Percentiles rank a stretch among this genome's conserved stretches.
phyloP scores from a whole-genome alignment of 1,140 invertebrate genomes.

The Drosophila tropicalis region DNA sequence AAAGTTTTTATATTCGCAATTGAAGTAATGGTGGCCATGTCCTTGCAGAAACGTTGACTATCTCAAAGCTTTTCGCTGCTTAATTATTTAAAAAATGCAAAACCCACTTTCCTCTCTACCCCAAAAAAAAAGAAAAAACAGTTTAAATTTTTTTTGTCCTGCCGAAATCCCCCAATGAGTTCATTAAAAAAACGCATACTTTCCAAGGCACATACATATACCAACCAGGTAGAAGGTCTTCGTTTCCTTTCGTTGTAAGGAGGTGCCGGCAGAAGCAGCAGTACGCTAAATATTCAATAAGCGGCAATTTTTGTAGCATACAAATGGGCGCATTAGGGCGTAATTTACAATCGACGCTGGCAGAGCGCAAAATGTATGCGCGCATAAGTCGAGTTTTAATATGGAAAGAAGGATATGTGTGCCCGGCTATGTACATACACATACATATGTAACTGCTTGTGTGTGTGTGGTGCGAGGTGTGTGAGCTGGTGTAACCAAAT shows the following conservation, averaged over 20 bases:
- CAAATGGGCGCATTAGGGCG: constrained; percentile 80
- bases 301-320: constrained; percentile 81
- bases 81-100: constrained; percentile 79
- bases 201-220: constrained; percentile 1
- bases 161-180: constrained; percentile 74
- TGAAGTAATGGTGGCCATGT: neutral
- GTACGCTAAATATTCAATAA: constrained; percentile 80
- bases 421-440: constrained; percentile 46
- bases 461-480: constrained; percentile 18
- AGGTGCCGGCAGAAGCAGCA: constrained; percentile 5
- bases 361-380: constrained; percentile 51
- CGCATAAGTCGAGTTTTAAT: constrained; percentile 43
- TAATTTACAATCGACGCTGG: constrained; percentile 75
- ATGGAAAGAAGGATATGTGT: constrained; percentile 15
- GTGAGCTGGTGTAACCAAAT: constrained; percentile 62
- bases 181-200: constrained; percentile 59
- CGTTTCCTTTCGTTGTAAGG: neutral
- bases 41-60: neutral
- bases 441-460: neutral
- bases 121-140: constrained; percentile 1
- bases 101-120: neutral
- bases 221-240: neutral
- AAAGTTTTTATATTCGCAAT: neutral
- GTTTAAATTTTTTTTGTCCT: constrained; percentile 28
- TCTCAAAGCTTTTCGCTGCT: constrained; percentile 36